These are phyloP conservation scores for Nomada ruficornis DNA, from an alignment of 2,888 invertebrate genomes.

Conservation along the genomic window DNA sequence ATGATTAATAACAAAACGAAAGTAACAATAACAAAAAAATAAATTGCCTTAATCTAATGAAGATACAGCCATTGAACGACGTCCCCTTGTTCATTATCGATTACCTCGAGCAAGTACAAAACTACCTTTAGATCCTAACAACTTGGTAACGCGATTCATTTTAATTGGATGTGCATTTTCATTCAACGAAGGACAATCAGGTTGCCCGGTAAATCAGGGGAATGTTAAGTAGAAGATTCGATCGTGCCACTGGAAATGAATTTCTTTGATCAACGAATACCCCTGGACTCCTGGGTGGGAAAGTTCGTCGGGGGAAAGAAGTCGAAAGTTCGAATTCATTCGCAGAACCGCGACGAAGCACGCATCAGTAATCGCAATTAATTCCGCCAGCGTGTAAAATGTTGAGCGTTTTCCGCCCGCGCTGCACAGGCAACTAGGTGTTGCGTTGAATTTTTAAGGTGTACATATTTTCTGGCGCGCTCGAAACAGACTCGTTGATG, in stretches of 20 bases:
- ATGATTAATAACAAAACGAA: slow-evolving; percentile 24
- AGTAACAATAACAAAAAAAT: neutral
- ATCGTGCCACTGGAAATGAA: neutral
- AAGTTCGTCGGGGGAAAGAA: too few relatives aligned
- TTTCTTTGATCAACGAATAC: neutral
- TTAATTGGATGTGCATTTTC: neutral
- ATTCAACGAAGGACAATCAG: neutral
- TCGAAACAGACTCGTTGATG: slow-evolving; percentile 53
- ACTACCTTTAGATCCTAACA: neutral
- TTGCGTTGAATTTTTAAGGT: slow-evolving; percentile 53
- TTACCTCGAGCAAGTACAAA: neutral
- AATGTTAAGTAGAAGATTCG: slow-evolving; percentile 6
- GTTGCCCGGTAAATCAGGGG: slow-evolving; percentile 9
- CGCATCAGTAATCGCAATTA: slow-evolving; percentile 22
- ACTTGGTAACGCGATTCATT: slow-evolving; percentile 14
- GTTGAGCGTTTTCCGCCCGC: slow-evolving; percentile 22
- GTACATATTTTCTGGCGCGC: slow-evolving; percentile 36
- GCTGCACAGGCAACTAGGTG: slow-evolving; percentile 12
- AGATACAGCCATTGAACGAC: neutral
- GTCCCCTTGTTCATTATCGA: neutral
- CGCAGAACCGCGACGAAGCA: too few relatives aligned
- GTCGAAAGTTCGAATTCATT: neutral
- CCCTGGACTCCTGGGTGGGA: neutral
- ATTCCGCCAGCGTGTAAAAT: slow-evolving; percentile 34
- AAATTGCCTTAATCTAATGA: slow-evolving; percentile 18